phyloP scores from a whole-genome alignment of 1,140 invertebrate genomes.

The Oscheius sp. region DNA sequence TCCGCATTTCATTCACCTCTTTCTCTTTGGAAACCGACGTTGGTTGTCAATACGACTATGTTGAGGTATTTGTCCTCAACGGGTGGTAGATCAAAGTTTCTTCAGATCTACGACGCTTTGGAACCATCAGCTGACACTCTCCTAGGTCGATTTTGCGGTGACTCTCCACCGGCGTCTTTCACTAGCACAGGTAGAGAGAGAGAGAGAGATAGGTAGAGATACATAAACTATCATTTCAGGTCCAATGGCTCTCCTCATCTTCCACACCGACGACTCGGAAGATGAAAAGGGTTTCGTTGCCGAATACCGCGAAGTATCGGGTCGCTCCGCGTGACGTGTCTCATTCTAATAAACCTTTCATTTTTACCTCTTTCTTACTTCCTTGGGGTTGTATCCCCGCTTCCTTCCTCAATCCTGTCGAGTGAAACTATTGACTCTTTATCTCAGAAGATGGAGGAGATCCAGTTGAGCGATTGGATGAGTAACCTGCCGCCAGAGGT shows the following conservation, averaged over 20 bases:
- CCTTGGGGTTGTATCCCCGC: no score
- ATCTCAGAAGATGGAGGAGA: no score
- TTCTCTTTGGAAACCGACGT: constrained; percentile 43
- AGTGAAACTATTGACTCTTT: no score
- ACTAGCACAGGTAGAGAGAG: no score
- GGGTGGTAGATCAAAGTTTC: not conserved
- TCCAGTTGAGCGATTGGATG: constrained; percentile 5
- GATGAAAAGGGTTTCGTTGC: constrained; percentile 49
- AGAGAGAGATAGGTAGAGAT: no score
- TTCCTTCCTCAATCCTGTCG: no score
- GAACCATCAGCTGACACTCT: constrained; percentile 21
- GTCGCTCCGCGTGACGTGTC: not conserved
- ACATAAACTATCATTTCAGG: constrained; percentile 32
- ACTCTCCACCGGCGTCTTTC: constrained; percentile 10
- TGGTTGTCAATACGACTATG: constrained; percentile 46
- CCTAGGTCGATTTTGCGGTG: constrained; percentile 40
- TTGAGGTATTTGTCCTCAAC: constrained; percentile 10
- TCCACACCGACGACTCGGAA: constrained; percentile 43
- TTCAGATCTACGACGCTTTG: constrained; percentile 39
- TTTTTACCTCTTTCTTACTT: not conserved
- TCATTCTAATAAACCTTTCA: not conserved
- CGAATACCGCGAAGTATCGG: constrained; percentile 33
- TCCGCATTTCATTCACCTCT: constrained; percentile 38
- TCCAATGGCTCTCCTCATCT: constrained; percentile 24
- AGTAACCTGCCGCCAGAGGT: not conserved